Evolutionary conservation across 2,113 vertebrate species (phyloP).

Genomic region (Microtus oregoni): DNA sequence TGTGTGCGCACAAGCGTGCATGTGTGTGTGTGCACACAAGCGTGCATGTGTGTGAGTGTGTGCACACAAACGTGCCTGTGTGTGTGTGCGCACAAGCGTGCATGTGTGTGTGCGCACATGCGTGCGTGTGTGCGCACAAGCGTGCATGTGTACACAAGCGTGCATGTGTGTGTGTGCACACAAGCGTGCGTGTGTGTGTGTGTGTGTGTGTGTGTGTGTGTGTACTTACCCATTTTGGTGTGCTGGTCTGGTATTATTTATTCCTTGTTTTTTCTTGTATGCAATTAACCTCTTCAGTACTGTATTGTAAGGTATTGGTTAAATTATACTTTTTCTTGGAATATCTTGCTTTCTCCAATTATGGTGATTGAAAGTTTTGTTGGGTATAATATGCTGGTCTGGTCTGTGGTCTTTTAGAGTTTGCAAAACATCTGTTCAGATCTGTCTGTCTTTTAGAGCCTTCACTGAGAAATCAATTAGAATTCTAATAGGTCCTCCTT

Average conservation of each 20-base stretch:
- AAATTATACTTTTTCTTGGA: neutral
- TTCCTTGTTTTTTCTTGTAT: neutral
- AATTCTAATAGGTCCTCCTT: neutral
- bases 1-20: no score
- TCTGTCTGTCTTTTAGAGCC: neutral
- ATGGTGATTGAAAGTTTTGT: neutral
- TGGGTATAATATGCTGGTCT: neutral
- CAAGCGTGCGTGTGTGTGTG: neutral
- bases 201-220: neutral
- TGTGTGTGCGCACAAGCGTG: neutral
- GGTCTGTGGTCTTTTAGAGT: neutral
- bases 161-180: neutral
- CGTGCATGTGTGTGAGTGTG: neutral
- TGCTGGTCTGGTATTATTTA: neutral
- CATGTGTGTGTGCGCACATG: neutral
- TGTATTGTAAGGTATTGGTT: neutral
- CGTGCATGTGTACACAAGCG: rapidly evolving
- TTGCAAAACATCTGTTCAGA: neutral
- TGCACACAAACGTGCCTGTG: no score
- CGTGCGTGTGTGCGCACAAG: neutral
- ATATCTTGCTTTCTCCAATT: neutral
- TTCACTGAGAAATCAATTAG: neutral
- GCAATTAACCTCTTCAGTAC: neutral
- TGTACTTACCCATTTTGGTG: neutral
- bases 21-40: no score